Evolutionary conservation across 2,113 vertebrate genomes (phyloP), one percentile per base, ranked within the genome.

Genomic region (Notothenia rossii): DNA sequence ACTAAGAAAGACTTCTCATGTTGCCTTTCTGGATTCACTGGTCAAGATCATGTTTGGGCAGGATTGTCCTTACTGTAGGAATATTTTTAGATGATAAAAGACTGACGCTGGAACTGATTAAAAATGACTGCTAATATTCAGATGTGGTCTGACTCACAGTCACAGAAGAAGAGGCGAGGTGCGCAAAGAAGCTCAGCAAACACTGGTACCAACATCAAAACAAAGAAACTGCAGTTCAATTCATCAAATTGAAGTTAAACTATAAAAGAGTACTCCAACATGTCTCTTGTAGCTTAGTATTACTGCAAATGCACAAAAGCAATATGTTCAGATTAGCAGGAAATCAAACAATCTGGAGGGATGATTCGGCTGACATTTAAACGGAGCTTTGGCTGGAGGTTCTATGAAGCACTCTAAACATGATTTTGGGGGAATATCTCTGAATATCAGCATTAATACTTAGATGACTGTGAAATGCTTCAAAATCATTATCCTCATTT

Each of bases 401-500:
- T 80, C 66, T 25, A 25, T 53, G 53, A 73, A 88, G 68, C 75
- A 87, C 87, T 92, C 87, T 82, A 71, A 88, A 82, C 62, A 29
- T 75, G 76, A 86, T 72, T 86, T 89, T 61, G 17, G 6, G 54
- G 71, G 22, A 72, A 61, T 43, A 46, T 59, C 83, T 79, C 63
- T 77, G 67, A 81, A 87, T 80, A 89, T 55, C 40, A 14, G 81
- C 71, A 48, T 73, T 91, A 93, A 87, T 89, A 64, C 72, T 83
- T 69, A 68, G 74, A 91, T 72, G 81, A 81, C 86, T 64, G 79
- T 7, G 71, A 84, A 90, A 88, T 50, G 66, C 64, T 75, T 86
- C 63, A 80, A 53, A 88, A 76, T 62, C 81, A 72, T 89, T 80
- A 91, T 86, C 87, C 91, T 90, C 82, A 86, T 89, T 90, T 67